Percentiles rank a stretch among this genome's conserved stretches.
These are phyloP conservation scores for Drosophila mayri DNA, from an alignment of 1,140 invertebrate genomes.

Conservation along the genomic window DNA sequence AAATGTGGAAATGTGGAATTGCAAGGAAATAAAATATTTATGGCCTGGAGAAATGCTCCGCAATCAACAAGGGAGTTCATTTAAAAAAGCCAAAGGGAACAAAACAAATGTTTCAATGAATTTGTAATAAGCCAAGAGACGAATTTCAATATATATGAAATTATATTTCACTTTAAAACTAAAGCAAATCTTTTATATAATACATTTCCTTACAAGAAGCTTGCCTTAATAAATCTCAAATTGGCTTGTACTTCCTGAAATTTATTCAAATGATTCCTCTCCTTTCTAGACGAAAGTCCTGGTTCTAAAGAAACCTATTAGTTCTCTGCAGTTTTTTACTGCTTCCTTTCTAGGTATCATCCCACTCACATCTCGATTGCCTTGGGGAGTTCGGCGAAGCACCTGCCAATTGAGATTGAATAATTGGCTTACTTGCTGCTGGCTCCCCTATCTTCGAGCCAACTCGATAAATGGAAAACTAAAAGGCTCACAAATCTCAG, in stretches of 20 bases:
- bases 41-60: constrained; percentile 1
- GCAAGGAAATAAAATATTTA: constrained; percentile 21
- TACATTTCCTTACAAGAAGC: accelerated
- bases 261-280: not conserved
- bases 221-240: not conserved
- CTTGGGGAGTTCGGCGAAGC: not conserved
- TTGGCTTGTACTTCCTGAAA: not conserved
- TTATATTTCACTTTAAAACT: not conserved
- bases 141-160: constrained; percentile 2
- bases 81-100: not conserved
- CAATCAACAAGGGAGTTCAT: constrained; percentile 9
- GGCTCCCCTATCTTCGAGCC: constrained; percentile 4
- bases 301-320: not conserved
- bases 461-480: constrained; percentile 15
- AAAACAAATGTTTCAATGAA: constrained; percentile 2
- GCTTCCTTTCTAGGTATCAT: constrained; percentile 9
- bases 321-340: not conserved
- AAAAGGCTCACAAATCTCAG: constrained; percentile 35
- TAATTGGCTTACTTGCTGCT: constrained; percentile 20
- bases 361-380: constrained; percentile 12
- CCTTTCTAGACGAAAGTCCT: not conserved
- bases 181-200: not conserved
- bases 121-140: constrained; percentile 1
- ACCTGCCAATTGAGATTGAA: constrained; percentile 35
- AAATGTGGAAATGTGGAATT: not conserved